Evolutionary conservation across 2,797 vertebrate genomes (phyloP), one percentile per base, ranked within the genome.

Genomic region (Odontamblyopus lacepedii): DNA sequence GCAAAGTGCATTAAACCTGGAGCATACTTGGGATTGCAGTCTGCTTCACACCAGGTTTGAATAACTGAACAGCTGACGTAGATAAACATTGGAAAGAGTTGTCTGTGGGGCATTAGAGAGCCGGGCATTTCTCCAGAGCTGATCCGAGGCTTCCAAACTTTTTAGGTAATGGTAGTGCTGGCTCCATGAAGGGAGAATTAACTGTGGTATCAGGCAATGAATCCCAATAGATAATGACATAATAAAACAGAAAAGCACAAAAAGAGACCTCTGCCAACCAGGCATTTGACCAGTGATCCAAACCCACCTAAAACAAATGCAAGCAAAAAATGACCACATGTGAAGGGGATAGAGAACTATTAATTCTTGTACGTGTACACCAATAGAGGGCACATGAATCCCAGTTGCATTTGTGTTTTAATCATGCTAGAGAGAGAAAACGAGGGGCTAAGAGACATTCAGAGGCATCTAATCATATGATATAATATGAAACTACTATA

Each of bases 191-290:
- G 38, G 61, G 4, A 2, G 48, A 78, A 69, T 41, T 63, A 66
- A 70, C 75, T 69, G 72, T 67, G 83, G 74, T 73, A 67, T 78
- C 70, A 44, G 73, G 71, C 53, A 57, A 74, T 69, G n/a, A 38
- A 53, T n/a, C 19, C 27, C 56, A 27, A 15, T 11, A 26, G 53
- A 38, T 38, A 38, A 38, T 2, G 35, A 38, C 6, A n/a, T 15
- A 13, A 55, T 55, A 23, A 23, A 55, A 55, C 8, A 8, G 6
- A 55, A 48, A 55, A 53, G 51, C 53, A 23, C 9, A 15, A 59
- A 59, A 11, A 27, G 23, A 59, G 23, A 59, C 23, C 12, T 1
- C 56, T 4, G 26, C 56, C 56, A 59, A 23, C 23, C 1, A 59
- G n/a, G n/a, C 56, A 27, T 59, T 59, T 59, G 56, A 26, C 55